Evolutionary conservation across 1,140 invertebrate genomes (phyloP).

Genomic region (Aleiodes sp.): DNA sequence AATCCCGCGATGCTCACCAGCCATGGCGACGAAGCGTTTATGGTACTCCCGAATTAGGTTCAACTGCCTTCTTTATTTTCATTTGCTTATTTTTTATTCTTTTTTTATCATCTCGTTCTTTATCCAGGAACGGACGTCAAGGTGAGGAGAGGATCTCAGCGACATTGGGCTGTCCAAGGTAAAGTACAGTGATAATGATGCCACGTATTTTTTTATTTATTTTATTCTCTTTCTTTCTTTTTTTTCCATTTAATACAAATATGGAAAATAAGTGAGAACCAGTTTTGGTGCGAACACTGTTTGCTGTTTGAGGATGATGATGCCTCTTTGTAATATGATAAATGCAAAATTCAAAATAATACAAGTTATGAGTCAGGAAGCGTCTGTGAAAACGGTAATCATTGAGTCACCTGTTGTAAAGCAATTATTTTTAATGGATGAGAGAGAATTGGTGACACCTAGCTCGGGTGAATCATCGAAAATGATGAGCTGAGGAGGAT

Average conservation of each 20-base stretch:
- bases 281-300: not conserved
- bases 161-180: constrained; percentile 1
- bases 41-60: constrained; percentile 2
- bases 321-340: not conserved
- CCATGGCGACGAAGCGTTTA: not conserved
- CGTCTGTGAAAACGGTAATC: not conserved
- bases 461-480: not conserved
- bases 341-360: not conserved
- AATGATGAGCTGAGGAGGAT: not conserved
- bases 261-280: not conserved
- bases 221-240: not conserved
- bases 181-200: constrained; percentile 5
- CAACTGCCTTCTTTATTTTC: not conserved
- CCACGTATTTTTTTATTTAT: not conserved
- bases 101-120: no score
- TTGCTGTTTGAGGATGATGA: not conserved
- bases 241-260: not conserved
- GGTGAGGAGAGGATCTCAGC: not conserved
- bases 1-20: not conserved
- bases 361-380: constrained; percentile 9
- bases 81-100: not conserved
- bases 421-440: no score
- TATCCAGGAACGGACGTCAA: constrained; percentile 6
- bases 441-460: not conserved
- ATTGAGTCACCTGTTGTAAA: constrained; percentile 3